Evolutionary conservation across 1,140 invertebrate species (phyloP), one percentile per base, ranked within the genome.

Genomic region (Samia ricini): DNA sequence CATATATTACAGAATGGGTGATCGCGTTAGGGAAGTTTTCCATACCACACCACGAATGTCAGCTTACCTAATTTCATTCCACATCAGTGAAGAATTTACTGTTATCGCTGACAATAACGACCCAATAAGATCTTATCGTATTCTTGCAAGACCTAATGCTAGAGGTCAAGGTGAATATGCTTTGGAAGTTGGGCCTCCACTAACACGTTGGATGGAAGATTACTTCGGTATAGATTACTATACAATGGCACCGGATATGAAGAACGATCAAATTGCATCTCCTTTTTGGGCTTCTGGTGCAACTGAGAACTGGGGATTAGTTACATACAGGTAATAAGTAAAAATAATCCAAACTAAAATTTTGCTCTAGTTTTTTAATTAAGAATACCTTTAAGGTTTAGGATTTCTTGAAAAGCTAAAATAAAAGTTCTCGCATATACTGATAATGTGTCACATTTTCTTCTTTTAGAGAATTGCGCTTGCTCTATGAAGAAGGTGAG

Each of bases 21-120:
- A 83, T 26, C 82, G 83, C 19, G 67, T 77, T 0, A 80, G 69
- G 66, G 92, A 92, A 21, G 76, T 64, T 1, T 97, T 95, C 72
- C 68, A 93, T 6, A 91, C 92, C 54, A 95, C 95, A 4, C 94
- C 96, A 0, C 90, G 91, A 23, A 98, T 98, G 96, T 96, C 96
- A 0, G 96, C 96, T 0, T 98, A 98, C 69, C 83, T 97, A 15
- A 91, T 97, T 0, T 95, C 96, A 0, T 94, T 97, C 74, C 93
- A 88, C 36, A 81, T 90, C 5, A 87, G 29, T 94, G 97, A 87
- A 89, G 95, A 51, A 91, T 98, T 55, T 94, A 94, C 21, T 93
- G 97, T 80, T 94, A 97, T 71, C 48, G 73, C 48, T 70, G 70
- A 71, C 72, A 92, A 71, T 50, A 77, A 76, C 12, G 72, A 83